Evolutionary conservation across 92 coral and sea anemone species (phyloP).

Genomic region (Umimayanthus chanpuru): DNA sequence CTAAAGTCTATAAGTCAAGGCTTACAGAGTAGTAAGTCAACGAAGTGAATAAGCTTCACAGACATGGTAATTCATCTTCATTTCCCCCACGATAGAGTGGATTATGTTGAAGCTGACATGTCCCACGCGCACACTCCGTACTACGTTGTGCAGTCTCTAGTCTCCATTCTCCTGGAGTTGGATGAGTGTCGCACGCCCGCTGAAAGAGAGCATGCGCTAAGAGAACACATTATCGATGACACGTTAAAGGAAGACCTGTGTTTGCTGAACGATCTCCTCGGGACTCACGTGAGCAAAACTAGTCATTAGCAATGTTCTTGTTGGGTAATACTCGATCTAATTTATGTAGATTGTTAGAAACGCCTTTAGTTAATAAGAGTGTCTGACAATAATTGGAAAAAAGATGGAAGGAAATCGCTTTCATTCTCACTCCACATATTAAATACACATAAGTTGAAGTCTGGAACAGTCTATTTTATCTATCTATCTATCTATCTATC

Average conservation of each 20-base stretch:
- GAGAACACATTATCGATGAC: conserved; percentile 80
- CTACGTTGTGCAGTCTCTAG: conserved; percentile 86
- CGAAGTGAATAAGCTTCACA: too few species aligned
- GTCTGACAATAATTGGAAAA: background rate
- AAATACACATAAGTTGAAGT: too few species aligned
- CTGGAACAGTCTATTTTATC: too few species aligned
- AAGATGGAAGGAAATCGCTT: too few species aligned
- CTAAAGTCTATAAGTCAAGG: too few species aligned
- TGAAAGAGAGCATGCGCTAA: conserved; percentile 84
- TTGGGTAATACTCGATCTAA: too few species aligned
- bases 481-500: too few species aligned
- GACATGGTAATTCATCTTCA: background rate
- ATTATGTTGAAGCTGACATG: conserved; percentile 98
- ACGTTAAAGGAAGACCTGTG: conserved; percentile 77
- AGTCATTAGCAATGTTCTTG: background rate
- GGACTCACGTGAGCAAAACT: conserved; percentile 85
- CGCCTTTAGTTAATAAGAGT: background rate
- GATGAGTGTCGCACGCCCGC: conserved; percentile 80
- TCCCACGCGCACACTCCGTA: conserved; percentile 98
- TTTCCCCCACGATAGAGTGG: conserved; percentile 63
- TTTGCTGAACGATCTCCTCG: conserved; percentile 89
- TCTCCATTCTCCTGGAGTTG: conserved; percentile 81
- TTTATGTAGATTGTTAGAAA: background rate
- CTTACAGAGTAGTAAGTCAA: too few species aligned
- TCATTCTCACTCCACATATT: too few species aligned